These are phyloP conservation scores for Odontothrips loti DNA, from an alignment of 2,888 invertebrate species.

Conservation along the genomic window DNA sequence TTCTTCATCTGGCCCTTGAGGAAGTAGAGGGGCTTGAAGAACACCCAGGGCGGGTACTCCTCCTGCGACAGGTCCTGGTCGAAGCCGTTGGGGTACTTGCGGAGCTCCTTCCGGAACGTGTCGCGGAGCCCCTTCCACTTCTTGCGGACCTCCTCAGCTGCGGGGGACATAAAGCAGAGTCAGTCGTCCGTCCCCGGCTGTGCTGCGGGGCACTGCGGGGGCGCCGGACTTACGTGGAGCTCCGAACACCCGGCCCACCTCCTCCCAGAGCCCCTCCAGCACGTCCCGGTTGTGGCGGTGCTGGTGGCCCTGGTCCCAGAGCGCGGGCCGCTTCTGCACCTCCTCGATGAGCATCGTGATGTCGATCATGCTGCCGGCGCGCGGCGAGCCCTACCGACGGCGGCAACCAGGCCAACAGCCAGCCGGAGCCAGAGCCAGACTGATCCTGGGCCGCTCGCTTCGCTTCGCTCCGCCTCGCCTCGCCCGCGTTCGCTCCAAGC, in stretches of 20 bases:
- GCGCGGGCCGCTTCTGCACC: slow-evolving; percentile 46
- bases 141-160: slow-evolving; percentile 37
- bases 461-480: neutral
- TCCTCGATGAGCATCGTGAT: slow-evolving; percentile 46
- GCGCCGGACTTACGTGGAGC: slow-evolving; percentile 42
- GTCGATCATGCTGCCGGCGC: slow-evolving; percentile 41
- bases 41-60: slow-evolving; percentile 46
- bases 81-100: slow-evolving; percentile 39
- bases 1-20: slow-evolving; percentile 47
- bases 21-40: slow-evolving; percentile 46
- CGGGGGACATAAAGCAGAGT: slow-evolving; percentile 13
- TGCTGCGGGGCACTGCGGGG: neutral
- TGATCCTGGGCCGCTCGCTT: neutral
- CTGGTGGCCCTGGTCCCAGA: slow-evolving; percentile 47
- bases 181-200: neutral
- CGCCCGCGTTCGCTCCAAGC: neutral
- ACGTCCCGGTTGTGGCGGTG: slow-evolving; percentile 48
- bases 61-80: slow-evolving; percentile 37
- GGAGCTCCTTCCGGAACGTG: slow-evolving; percentile 47
- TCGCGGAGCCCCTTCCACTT: slow-evolving; percentile 48
- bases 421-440: neutral
- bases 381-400: neutral
- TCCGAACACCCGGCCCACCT: slow-evolving; percentile 46
- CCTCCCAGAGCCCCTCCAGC: slow-evolving; percentile 48
- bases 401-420: neutral